These are phyloP conservation scores for Linepithema humile DNA, from an alignment of 1,140 invertebrate species.

Conservation along the genomic window DNA sequence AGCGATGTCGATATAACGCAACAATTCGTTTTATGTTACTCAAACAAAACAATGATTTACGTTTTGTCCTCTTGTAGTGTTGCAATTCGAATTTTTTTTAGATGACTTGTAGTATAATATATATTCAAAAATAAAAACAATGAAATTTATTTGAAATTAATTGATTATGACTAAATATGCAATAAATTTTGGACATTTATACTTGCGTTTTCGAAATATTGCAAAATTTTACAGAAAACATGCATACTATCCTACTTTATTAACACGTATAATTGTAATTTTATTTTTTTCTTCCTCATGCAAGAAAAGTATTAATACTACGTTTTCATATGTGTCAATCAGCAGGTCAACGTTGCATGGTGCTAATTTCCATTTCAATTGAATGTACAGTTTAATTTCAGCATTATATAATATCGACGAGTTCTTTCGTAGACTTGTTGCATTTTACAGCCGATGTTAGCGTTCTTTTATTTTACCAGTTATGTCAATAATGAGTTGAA, in stretches of 20 bases:
- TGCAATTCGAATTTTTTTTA: slow-evolving; percentile 1
- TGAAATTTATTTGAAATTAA: background rate
- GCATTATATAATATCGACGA: background rate
- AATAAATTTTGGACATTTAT: background rate
- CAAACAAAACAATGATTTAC: slow-evolving; percentile 31
- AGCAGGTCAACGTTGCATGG: too few relatives aligned
- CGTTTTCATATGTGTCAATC: background rate
- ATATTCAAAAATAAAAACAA: background rate
- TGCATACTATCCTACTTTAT: background rate
- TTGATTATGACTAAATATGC: background rate
- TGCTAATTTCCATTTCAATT: background rate
- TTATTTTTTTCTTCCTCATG: background rate
- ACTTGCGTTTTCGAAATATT: background rate
- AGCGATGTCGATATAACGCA: background rate
- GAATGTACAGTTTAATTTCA: background rate
- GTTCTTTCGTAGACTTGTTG: background rate
- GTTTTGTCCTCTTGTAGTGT: background rate
- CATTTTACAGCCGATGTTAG: background rate
- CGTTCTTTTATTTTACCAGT: background rate
- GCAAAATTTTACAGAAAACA: background rate
- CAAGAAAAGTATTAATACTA: background rate
- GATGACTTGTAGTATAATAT: background rate
- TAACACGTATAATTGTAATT: background rate
- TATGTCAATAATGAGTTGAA: background rate
- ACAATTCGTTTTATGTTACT: slow-evolving; percentile 5